Conservation (phyloP, 2,888 invertebrate genomes). For the Papilio elwesi region DNA sequence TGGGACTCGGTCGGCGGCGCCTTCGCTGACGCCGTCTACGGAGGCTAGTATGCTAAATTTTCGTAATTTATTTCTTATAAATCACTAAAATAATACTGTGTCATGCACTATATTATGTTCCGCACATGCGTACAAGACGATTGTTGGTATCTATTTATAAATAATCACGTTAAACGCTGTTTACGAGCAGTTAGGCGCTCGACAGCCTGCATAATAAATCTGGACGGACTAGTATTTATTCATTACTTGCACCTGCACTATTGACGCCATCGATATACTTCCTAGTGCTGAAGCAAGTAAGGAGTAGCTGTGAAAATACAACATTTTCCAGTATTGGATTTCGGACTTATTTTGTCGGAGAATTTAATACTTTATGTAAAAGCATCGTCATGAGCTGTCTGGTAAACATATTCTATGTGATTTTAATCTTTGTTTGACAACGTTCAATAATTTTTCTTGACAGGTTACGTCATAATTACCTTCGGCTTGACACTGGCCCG, state of each 20-base stretch:
- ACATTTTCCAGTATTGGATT: neutral
- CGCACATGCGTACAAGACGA: no score
- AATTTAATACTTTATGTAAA: neutral
- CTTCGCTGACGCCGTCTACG: slow-evolving; percentile 87
- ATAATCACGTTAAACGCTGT: no score
- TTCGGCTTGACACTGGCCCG: slow-evolving; percentile 87
- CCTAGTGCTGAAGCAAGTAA: neutral
- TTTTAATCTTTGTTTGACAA: no score
- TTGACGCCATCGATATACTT: no score
- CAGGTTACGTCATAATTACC: slow-evolving; percentile 88
- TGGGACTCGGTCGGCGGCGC: slow-evolving; percentile 89
- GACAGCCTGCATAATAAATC: no score
- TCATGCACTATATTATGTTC: no score
- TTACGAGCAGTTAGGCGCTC: no score
- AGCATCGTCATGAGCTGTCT: neutral
- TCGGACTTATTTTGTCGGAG: neutral
- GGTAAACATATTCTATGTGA: neutral
- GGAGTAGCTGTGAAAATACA: neutral
- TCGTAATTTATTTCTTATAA: no score
- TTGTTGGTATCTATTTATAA: no score
- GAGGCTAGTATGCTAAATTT: slow-evolving; percentile 65
- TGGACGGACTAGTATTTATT: no score
- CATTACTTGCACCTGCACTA: no score
- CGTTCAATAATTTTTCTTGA: slow-evolving; percentile 20
- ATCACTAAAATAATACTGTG: no score